phyloP scores from a whole-genome alignment of 2,888 invertebrate species.

The Brachylomia viminalis region DNA sequence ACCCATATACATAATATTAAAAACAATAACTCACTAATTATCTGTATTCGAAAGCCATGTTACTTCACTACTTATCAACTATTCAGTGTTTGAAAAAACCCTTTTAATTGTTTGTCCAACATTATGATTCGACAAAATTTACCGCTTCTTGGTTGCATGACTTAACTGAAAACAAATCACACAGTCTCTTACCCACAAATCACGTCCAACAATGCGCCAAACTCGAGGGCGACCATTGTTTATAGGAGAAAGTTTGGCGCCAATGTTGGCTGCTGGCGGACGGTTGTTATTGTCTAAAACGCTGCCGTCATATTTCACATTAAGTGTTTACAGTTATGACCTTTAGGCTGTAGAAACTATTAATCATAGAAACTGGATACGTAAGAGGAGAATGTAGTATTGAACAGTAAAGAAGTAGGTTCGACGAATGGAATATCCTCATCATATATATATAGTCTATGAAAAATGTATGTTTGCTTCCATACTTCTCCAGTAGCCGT shows the following conservation, averaged over 20 bases:
- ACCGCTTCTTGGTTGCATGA: constrained; percentile 24
- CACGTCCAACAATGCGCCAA: constrained; percentile 53
- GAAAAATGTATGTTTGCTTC: background rate
- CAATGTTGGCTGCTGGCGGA: constrained; percentile 45
- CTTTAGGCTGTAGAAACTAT: constrained; percentile 12
- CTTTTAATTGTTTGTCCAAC: constrained; percentile 17
- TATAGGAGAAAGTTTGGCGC: constrained; percentile 50
- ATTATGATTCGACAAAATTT: constrained; percentile 24
- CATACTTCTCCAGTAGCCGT: background rate
- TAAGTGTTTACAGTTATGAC: constrained; percentile 44
- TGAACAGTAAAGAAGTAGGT: background rate
- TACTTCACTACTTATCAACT: no score
- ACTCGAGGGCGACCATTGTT: constrained; percentile 39
- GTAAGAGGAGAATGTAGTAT: background rate
- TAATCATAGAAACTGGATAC: constrained; percentile 17
- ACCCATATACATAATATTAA: no score
- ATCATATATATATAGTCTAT: background rate
- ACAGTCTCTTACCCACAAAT: constrained; percentile 34
- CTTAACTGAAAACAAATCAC: constrained; percentile 47
- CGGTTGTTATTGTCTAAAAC: constrained; percentile 37
- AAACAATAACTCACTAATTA: no score
- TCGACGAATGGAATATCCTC: background rate
- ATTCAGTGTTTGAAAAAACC: background rate
- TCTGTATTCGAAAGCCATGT: no score
- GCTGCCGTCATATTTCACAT: constrained; percentile 56